Evolutionary conservation across 1,140 invertebrate species (phyloP).

Genomic region (Cardiocondyla obscurior): DNA sequence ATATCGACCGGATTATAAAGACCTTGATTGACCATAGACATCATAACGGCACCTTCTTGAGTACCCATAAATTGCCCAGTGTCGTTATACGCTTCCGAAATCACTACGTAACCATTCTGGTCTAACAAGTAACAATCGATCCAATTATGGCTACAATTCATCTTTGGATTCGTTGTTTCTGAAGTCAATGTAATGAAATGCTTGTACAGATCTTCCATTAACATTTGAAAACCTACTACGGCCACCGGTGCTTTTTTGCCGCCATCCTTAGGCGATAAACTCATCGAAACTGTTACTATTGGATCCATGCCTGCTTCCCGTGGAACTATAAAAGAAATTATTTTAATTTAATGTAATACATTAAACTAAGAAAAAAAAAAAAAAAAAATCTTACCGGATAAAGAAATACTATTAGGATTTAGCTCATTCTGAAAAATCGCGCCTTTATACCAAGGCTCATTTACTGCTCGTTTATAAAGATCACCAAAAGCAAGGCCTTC

Average conservation of each 20-base stretch:
- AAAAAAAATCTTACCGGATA: slow-evolving; percentile 79
- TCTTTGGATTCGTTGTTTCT: slow-evolving; percentile 65
- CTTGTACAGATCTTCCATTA: slow-evolving; percentile 87
- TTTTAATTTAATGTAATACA: neutral
- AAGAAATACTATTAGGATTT: slow-evolving; percentile 85
- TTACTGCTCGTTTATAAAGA: slow-evolving; percentile 90
- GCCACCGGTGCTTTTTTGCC: slow-evolving; percentile 92
- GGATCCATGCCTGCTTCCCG: slow-evolving; percentile 86
- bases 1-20: slow-evolving; percentile 91
- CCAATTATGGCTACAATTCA: slow-evolving; percentile 84
- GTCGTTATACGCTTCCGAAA: slow-evolving; percentile 88
- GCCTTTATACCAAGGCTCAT: slow-evolving; percentile 96
- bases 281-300: slow-evolving; percentile 91
- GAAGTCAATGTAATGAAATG: slow-evolving; percentile 90
- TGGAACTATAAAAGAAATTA: slow-evolving; percentile 84
- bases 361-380: too few species aligned
- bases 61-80: slow-evolving; percentile 94
- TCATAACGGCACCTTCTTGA: slow-evolving; percentile 91
- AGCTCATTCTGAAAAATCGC: slow-evolving; percentile 93
- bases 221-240: slow-evolving; percentile 94
- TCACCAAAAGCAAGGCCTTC: slow-evolving; percentile 90
- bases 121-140: slow-evolving; percentile 94
- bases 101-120: slow-evolving; percentile 94
- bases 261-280: slow-evolving; percentile 92
- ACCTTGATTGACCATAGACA: slow-evolving; percentile 89